phyloP scores from a whole-genome alignment of 1,140 invertebrate species.

The Zaprionus camerounensis region DNA sequence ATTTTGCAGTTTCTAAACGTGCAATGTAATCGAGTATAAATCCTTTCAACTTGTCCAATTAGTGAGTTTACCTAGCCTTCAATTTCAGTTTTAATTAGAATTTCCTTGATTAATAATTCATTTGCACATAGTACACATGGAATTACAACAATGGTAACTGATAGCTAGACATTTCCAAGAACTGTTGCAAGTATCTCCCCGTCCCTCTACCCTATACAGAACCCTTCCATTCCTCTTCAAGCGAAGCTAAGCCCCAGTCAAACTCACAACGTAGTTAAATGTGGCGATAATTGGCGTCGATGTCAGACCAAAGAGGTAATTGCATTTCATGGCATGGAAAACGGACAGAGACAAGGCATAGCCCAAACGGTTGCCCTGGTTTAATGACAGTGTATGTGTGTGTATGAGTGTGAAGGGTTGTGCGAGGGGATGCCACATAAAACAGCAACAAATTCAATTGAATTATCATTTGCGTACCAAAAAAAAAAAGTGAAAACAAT shows the following conservation, averaged over 20 bases:
- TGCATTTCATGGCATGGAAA: conserved; percentile 42
- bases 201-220: neutral
- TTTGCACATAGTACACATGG: conserved; percentile 11
- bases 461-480: conserved; percentile 69
- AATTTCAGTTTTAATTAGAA: conserved; percentile 39
- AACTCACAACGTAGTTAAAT: conserved; percentile 32
- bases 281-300: conserved; percentile 57
- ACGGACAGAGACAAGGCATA: conserved; percentile 25
- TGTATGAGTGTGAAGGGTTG: neutral
- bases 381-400: neutral
- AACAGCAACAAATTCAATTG: conserved; percentile 61
- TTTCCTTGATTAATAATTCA: conserved; percentile 12
- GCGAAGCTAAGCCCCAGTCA: neutral
- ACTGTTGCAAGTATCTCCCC: neutral
- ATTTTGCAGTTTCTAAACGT: neutral
- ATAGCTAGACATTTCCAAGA: conserved; percentile 34
- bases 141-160: conserved; percentile 23
- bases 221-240: neutral
- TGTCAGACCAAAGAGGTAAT: conserved; percentile 62
- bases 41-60: conserved; percentile 14
- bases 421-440: neutral
- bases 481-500: conserved; percentile 67
- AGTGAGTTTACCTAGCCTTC: conserved; percentile 32
- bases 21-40: conserved; percentile 16
- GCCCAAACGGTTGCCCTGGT: conserved; percentile 13